Conservation (phyloP, 2,113 vertebrate species). For the Dermatemys mawii region DNA sequence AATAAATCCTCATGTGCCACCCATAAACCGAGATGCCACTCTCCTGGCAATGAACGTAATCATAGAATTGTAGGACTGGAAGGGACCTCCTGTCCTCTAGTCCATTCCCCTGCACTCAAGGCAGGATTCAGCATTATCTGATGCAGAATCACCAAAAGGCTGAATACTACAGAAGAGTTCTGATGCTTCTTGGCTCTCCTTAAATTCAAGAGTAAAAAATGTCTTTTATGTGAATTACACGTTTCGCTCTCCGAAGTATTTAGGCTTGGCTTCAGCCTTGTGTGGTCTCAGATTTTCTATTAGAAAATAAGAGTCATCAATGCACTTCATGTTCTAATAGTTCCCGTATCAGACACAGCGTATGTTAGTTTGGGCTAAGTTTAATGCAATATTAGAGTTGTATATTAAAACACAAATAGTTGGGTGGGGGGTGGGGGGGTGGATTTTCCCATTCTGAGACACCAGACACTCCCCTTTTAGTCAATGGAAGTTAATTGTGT, state of each 20-base stretch:
- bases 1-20: background rate
- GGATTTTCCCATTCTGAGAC: rapidly evolving
- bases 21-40: background rate
- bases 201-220: background rate
- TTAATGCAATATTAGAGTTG: background rate
- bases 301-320: background rate
- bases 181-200: background rate
- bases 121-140: too few relatives aligned
- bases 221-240: background rate
- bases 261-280: background rate
- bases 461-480: background rate
- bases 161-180: background rate
- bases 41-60: background rate
- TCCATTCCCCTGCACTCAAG: too few relatives aligned
- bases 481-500: background rate
- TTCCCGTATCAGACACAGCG: background rate
- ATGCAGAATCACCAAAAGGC: background rate
- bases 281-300: background rate
- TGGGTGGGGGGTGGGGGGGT: background rate
- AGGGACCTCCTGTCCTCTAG: too few relatives aligned
- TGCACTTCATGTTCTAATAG: background rate
- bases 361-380: background rate
- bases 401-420: slow-evolving; percentile 6
- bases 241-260: background rate
- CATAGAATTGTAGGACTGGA: too few relatives aligned